Evolutionary conservation across 2,113 vertebrate genomes (phyloP).

Genomic region (Paralichthys olivaceus): DNA sequence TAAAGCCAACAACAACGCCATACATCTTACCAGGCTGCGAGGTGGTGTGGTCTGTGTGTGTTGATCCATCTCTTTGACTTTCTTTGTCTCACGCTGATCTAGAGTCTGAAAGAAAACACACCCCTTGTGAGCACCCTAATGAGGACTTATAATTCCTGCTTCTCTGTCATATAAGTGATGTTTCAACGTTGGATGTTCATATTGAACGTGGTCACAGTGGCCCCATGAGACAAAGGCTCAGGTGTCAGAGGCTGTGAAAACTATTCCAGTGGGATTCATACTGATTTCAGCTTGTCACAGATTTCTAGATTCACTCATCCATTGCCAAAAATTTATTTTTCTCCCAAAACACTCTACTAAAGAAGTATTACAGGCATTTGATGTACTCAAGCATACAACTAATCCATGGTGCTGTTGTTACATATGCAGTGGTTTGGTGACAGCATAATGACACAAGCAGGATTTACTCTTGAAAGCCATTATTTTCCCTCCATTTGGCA

Average conservation of each 20-base stretch:
- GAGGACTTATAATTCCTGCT: too few species aligned
- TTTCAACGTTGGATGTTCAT: too few species aligned
- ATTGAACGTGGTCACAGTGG: not conserved
- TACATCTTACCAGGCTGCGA: constrained; percentile 70
- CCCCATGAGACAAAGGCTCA: not conserved
- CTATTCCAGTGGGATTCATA: not conserved
- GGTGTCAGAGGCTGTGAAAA: not conserved
- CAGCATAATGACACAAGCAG: too few species aligned
- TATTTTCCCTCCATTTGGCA: too few species aligned
- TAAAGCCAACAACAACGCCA: not conserved
- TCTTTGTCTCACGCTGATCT: constrained; percentile 67
- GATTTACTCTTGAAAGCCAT: too few species aligned
- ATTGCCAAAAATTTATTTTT: too few species aligned
- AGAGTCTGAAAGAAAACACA: constrained; percentile 56
- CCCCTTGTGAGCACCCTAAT: not conserved
- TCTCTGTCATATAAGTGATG: too few species aligned
- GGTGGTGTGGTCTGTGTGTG: constrained; percentile 70
- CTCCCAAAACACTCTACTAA: not conserved
- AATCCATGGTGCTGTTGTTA: too few species aligned
- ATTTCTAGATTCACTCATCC: too few species aligned
- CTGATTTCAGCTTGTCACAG: not conserved
- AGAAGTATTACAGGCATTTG: too few species aligned
- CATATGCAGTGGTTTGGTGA: too few species aligned
- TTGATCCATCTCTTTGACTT: constrained; percentile 59
- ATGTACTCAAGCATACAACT: too few species aligned